Evolutionary conservation across 2,888 invertebrate species (phyloP), one percentile per base, ranked within the genome.

Genomic region (Eupithecia inturbata): DNA sequence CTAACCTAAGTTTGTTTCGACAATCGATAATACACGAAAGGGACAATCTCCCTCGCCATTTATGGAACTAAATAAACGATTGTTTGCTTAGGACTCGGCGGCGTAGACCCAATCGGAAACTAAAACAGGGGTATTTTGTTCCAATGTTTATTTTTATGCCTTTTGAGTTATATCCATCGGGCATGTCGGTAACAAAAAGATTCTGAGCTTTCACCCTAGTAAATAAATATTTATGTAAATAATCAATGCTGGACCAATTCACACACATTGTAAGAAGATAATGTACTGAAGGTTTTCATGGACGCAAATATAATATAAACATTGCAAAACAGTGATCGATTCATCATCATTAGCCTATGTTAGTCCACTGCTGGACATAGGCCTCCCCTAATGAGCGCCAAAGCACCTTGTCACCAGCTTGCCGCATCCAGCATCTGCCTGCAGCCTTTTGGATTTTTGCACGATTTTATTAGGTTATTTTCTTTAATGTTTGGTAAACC

Each of bases 1-100:
- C 53, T 45, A 7, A 45, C 45, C 53, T 26, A 57, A 57, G 26
- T 33, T 10, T 64, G 63, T n/a, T 33, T 62, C 62, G 19, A 31
- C n/a, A 31, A 64, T 64, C 63, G 63, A 63, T 57, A 57, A 53
- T 33, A n/a, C 22, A 22, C 33, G 33, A 64, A 33, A 62, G 31
- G 57, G 7, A 33, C 33, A 64, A 64, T 10, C 63, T 36, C 33
- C 63, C n/a, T 36, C 33, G 63, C 63, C 63, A 64, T 64, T 64
- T 64, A 36, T 10, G 36, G 31, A 39, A 53, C 63, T 49, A 49
- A 74, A 64, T 71, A 67, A 53, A 36, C 31, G 49, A 41, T 68
- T 64, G 64, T 64, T 74, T 68, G 33, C 41, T 71, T 53, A 70
- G 67, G 70, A 64, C 69, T 68, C 28, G 26, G 22, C 14, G 28